phyloP scores from a whole-genome alignment of 2,888 invertebrate species.

The Monochamus alternatus region DNA sequence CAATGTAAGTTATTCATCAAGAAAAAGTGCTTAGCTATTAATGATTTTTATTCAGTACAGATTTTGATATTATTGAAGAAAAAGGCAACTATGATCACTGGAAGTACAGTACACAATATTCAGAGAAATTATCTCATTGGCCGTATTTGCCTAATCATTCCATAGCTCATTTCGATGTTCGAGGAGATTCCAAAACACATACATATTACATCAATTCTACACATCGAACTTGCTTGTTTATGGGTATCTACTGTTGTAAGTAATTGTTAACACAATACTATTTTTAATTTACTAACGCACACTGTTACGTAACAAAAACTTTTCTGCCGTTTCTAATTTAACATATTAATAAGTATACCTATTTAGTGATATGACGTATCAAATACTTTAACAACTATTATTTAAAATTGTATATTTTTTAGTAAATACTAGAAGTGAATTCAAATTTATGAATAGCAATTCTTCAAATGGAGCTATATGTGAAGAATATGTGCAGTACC shows the following conservation, averaged over 20 bases:
- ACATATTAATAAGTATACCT: background rate
- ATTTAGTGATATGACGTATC: background rate
- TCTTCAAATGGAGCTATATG: slow-evolving; percentile 69
- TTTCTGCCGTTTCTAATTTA: background rate
- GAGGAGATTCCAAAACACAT: slow-evolving; percentile 69
- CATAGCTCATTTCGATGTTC: slow-evolving; percentile 75
- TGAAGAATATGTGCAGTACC: slow-evolving; percentile 75
- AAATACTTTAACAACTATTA: background rate
- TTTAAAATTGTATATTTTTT: slow-evolving; percentile 57
- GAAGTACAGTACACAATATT: slow-evolving; percentile 80
- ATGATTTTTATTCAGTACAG: slow-evolving; percentile 70
- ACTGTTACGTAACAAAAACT: background rate
- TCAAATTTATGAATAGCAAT: slow-evolving; percentile 72
- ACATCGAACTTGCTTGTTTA: slow-evolving; percentile 78
- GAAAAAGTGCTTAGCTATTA: background rate
- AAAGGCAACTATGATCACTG: slow-evolving; percentile 80
- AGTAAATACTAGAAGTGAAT: slow-evolving; percentile 78
- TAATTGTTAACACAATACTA: slow-evolving; percentile 48
- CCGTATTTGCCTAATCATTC: slow-evolving; percentile 77
- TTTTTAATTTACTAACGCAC: slow-evolving; percentile 2
- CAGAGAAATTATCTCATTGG: slow-evolving; percentile 78
- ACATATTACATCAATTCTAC: slow-evolving; percentile 75
- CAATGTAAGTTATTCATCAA: slow-evolving; percentile 75
- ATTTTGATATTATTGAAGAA: slow-evolving; percentile 78
- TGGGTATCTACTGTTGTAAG: slow-evolving; percentile 76